A percentile compares a stretch with the other conserved stretches of the same genome.
phyloP scores from a whole-genome alignment of 2,888 invertebrate genomes.

The Chirona hameri region DNA sequence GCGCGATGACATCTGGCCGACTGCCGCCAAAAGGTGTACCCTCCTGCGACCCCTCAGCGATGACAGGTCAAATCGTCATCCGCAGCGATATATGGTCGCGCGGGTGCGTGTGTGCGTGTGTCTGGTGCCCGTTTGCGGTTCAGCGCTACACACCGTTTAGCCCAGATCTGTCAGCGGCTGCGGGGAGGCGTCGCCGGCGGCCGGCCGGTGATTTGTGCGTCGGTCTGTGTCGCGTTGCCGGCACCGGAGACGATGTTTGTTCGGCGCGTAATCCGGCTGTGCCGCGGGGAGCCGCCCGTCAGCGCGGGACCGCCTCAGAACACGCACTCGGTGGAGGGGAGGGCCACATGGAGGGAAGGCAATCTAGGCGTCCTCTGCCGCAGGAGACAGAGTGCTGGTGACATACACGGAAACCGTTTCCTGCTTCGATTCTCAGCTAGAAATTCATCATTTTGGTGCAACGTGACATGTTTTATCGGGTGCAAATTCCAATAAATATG shows the following conservation, averaged over 20 bases:
- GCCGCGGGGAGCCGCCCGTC: not conserved
- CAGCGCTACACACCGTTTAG: not conserved
- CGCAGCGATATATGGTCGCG: not conserved
- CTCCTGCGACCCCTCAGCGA: not conserved
- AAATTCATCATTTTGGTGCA: too few species aligned
- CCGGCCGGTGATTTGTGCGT: not conserved
- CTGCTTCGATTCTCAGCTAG: too few species aligned
- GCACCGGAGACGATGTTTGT: not conserved
- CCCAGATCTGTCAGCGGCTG: slow-evolving; percentile 22
- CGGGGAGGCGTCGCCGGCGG: not conserved
- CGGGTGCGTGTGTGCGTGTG: not conserved
- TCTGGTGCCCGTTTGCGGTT: not conserved
- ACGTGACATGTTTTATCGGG: too few species aligned
- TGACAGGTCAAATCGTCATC: not conserved
- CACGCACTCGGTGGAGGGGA: not conserved
- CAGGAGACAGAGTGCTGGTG: not conserved
- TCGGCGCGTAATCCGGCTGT: not conserved
- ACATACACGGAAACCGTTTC: not conserved
- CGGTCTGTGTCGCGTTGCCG: not conserved
- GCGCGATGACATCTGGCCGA: not conserved
- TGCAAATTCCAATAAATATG: too few species aligned
- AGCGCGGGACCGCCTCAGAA: not conserved
- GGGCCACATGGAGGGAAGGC: not conserved
- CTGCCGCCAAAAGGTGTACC: not conserved
- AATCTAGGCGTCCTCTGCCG: not conserved